Base-by-base conservation (phyloP, 2,888 invertebrate genomes). In the Eubasilissa splendida region DNA sequence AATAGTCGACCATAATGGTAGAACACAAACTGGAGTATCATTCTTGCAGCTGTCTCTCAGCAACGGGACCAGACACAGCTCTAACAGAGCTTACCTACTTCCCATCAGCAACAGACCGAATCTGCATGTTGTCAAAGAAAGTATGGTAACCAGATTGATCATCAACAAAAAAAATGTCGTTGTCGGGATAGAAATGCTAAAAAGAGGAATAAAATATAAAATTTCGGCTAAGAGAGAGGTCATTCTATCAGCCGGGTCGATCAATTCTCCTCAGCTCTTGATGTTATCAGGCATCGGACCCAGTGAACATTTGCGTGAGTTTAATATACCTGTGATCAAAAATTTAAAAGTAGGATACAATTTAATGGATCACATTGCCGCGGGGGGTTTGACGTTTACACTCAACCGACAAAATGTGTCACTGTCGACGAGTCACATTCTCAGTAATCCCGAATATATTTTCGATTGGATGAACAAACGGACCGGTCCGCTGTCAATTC, bases 231-330 rank as follows among this genome's bases (percentile, higher is more conserved):
- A 88, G 63, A 94, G 92, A 85, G 95, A 95, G 88, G 93, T 96
- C 0, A 94, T 96, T 79, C 84, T 96, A 58, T 92, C 94, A 60
- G 95, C 94, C 0, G 96, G 96, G 5, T 92, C 95, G 4, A 92
- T 96, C 54, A 94, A 95, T 87, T 92, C 95, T 7, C 95, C 96
- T 0, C 95, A 96, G 86, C 86, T 96, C 7, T 88, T 97, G 22
- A 93, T 96, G 94, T 87, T 96, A 14, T 96, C 96, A 3, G 96
- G 96, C 4, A 91, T 96, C 9, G 95, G 95, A 1, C 94, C 94
- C 0, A 90, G 87, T 81, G 87, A 90, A 53, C 92, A 94, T 85
- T 88, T 95, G 73, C 88, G 90, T 81, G 87, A 91, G 1, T 85
- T 92, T 80, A 90, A 90, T 63, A 93, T 94, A 59, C 87, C 90